Percentiles rank a stretch among this genome's conserved stretches.
Evolutionary conservation across 2,113 vertebrate species (phyloP).

Genomic region (Dasyprocta punctata): DNA sequence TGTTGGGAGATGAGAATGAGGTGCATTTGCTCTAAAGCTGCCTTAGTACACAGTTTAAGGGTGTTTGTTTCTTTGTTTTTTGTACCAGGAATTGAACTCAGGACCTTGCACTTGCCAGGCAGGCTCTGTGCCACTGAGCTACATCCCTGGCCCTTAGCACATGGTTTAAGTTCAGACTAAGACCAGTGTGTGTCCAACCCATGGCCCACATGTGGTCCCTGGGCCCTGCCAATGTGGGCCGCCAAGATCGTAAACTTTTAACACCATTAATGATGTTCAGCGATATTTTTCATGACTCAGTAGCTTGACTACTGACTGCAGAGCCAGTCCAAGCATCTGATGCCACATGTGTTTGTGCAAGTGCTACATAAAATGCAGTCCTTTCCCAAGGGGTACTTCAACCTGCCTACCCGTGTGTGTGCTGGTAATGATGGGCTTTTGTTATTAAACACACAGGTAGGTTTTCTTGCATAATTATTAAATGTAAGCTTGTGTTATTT

Average conservation of each 20-base stretch:
- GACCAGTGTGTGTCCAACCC: too few species aligned
- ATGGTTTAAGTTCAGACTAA: background rate
- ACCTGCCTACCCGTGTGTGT: background rate
- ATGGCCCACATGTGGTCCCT: background rate
- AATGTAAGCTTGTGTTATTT: background rate
- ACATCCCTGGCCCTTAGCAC: too few species aligned
- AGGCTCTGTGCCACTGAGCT: too few species aligned
- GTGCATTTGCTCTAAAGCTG: too few species aligned
- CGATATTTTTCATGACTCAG: background rate
- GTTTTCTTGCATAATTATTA: background rate
- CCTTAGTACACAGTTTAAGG: background rate
- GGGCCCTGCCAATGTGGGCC: background rate
- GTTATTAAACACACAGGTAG: background rate
- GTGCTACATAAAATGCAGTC: too few species aligned
- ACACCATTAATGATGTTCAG: background rate
- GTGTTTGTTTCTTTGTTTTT: too few species aligned
- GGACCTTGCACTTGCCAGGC: too few species aligned
- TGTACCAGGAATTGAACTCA: too few species aligned
- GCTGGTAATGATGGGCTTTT: background rate
- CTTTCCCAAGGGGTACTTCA: background rate
- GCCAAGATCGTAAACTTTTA: background rate
- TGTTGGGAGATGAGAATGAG: background rate
- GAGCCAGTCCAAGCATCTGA: background rate
- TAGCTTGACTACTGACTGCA: background rate
- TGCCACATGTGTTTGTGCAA: background rate